These are phyloP conservation scores for Pseudomyrmex concolor DNA, from an alignment of 1,140 invertebrate species.

Conservation along the genomic window DNA sequence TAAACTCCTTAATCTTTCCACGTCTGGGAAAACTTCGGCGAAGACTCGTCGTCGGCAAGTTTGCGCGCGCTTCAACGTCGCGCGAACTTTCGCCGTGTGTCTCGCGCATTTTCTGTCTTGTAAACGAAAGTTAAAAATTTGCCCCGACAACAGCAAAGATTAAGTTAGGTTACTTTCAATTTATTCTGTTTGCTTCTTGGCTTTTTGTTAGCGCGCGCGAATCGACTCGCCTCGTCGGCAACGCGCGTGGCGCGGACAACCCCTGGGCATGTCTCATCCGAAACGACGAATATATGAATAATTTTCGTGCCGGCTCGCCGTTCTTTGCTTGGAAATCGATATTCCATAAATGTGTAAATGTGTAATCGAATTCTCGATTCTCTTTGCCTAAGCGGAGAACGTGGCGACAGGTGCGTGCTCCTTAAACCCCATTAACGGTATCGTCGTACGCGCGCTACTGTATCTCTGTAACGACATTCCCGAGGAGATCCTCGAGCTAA, in stretches of 20 bases:
- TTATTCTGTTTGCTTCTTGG: conserved; percentile 22
- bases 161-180: conserved; percentile 27
- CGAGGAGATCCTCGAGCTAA: neutral
- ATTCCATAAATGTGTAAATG: conserved; percentile 84
- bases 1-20: conserved; percentile 53
- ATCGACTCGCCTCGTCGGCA: conserved; percentile 15
- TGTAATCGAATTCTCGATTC: conserved; percentile 76
- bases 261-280: conserved; percentile 45
- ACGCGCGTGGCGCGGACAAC: conserved; percentile 37
- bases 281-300: conserved; percentile 68
- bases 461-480: conserved; percentile 23
- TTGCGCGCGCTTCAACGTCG: conserved; percentile 37
- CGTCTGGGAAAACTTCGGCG: conserved; percentile 31
- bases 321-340: conserved; percentile 77
- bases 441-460: neutral
- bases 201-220: conserved; percentile 5
- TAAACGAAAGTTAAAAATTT: conserved; percentile 50
- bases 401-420: neutral
- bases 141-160: conserved; percentile 37
- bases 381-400: conserved; percentile 55
- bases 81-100: conserved; percentile 46
- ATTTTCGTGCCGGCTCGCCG: conserved; percentile 25
- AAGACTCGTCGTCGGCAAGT: conserved; percentile 37
- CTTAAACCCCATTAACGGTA: conserved; percentile 52
- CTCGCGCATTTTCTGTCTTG: conserved; percentile 19